phyloP scores from a whole-genome alignment of 35 echinoderm and acorn worm species.

The Stichopus chloronotus region DNA sequence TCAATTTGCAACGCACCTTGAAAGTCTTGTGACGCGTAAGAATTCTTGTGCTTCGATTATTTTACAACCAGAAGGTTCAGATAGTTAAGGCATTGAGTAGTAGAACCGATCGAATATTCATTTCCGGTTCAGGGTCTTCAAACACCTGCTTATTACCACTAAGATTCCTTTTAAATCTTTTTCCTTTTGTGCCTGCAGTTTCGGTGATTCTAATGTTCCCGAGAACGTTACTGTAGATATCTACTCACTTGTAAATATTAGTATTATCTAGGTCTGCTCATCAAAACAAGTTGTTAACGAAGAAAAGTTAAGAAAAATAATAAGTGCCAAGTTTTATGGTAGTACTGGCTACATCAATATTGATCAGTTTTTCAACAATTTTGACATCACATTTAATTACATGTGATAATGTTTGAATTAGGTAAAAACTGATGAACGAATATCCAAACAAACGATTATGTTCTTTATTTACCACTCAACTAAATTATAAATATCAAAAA shows the following conservation, averaged over 20 bases:
- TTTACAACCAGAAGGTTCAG: constrained; percentile 14
- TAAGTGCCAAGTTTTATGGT: no score
- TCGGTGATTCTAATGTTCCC: not conserved
- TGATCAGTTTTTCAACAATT: no score
- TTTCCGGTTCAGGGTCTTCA: constrained; percentile 17
- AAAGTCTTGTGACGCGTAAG: constrained; percentile 1
- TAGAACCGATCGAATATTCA: constrained; percentile 35
- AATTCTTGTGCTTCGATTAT: constrained; percentile 15
- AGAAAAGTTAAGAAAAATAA: no score
- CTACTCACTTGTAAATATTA: not conserved
- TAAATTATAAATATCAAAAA: no score
- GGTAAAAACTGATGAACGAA: no score
- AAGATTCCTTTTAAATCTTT: constrained; percentile 3
- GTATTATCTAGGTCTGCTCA: no score
- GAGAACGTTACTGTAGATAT: not conserved
- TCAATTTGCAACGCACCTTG: not conserved
- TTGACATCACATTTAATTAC: no score
- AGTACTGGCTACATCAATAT: no score
- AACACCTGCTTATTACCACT: constrained; percentile 31
- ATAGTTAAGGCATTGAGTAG: not conserved
- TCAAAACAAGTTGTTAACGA: no score
- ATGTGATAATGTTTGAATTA: no score
- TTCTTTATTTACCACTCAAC: no score
- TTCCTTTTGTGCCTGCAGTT: not conserved
- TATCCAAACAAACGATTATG: no score